Evolutionary conservation across 2,888 invertebrate species (phyloP), one percentile per base, ranked within the genome.

Genomic region (Drosophila atripex): DNA sequence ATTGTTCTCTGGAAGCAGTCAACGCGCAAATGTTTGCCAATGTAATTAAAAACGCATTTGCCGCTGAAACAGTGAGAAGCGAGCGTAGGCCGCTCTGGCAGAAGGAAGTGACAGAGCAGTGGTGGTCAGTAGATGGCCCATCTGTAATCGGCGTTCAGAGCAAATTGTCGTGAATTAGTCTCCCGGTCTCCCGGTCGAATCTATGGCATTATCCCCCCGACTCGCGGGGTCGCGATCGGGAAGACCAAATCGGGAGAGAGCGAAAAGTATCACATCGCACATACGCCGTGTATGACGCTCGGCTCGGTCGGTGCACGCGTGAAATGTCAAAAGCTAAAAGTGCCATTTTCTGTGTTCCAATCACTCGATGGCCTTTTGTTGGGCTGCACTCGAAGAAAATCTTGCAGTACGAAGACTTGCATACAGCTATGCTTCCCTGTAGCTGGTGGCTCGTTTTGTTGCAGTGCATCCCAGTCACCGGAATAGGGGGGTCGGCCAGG

Each of bases 241-340:
- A 38, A 54, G 43, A 50, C 61, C 43, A 55, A 71, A 71, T 49
- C 49, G 49, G 32, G 55, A 45, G 79, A 77, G 64, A 80, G 71
- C 76, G 78, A 71, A 86, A 88, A 88, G 88, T 86, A 83, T 88
- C 84, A 86, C 88, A 84, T 84, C 86, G 53, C 88, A 80, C 84
- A 88, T 83, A 80, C 88, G 86, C 76, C 88, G 70, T 78, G 80
- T 84, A 73, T 70, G 74, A 79, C 71, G 73, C 30, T 41, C 47
- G 32, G 46, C 25, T 4, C 9, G 28, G 2, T 28, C 9, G 28
- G 9, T 73, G 78, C 82, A 84, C 88, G 88, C 84, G 88, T 84
- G 84, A 84, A 84, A 84, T 84, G 84, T 88, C 84, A 88, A 84
- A 84, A 80, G 84, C 78, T 86, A 84, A 86, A 84, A 84, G 86